Percentiles rank a stretch among this genome's conserved stretches.
These are phyloP conservation scores for Dryobota labecula DNA, from an alignment of 2,888 invertebrate species.

Conservation along the genomic window DNA sequence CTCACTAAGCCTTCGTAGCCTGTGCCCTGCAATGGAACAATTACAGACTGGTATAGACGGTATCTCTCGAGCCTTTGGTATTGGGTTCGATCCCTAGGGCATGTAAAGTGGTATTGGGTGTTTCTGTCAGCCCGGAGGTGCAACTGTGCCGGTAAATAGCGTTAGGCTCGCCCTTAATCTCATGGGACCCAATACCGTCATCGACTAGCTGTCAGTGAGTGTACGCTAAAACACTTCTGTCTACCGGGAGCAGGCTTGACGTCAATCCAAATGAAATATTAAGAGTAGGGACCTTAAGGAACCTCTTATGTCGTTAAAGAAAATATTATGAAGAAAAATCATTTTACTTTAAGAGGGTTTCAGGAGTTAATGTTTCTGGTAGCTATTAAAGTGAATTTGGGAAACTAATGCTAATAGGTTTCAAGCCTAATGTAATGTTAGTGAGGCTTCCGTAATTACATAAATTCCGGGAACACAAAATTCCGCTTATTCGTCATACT, in stretches of 20 bases:
- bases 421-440: too few species aligned
- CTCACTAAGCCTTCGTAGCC: too few species aligned
- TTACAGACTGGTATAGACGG: background rate
- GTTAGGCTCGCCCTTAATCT: slow-evolving; percentile 41
- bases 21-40: background rate
- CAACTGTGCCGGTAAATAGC: slow-evolving; percentile 40
- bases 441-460: background rate
- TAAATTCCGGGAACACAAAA: background rate
- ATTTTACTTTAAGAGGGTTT: slow-evolving; percentile 26
- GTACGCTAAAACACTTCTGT: slow-evolving; percentile 12
- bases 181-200: slow-evolving; percentile 39
- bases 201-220: slow-evolving; percentile 32
- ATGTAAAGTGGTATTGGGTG: slow-evolving; percentile 44
- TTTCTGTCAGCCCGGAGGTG: slow-evolving; percentile 53
- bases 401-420: slow-evolving; percentile 4
- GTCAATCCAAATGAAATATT: background rate
- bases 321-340: slow-evolving; percentile 1
- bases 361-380: slow-evolving; percentile 8
- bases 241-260: slow-evolving; percentile 5
- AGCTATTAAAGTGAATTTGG: slow-evolving; percentile 27
- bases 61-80: slow-evolving; percentile 5
- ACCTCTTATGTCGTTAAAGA: slow-evolving; percentile 5
- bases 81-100: slow-evolving; percentile 33
- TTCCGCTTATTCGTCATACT: background rate
- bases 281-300: background rate